Conservation (phyloP, 2,888 invertebrate genomes). For the Graphium colonna region DNA sequence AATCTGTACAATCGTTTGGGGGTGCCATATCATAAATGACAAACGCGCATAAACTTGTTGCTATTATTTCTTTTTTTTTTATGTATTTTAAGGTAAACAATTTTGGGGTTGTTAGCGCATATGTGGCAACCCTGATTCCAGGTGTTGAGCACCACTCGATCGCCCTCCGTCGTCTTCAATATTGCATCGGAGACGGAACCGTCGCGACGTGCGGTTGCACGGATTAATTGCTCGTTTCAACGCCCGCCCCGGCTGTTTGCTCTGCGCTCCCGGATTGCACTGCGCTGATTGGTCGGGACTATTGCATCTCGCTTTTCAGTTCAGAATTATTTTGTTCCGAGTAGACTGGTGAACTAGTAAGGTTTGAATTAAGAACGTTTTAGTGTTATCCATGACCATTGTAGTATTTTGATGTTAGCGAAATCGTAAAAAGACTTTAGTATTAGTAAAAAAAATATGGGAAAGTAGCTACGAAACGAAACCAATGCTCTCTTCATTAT, state of each 20-base stretch:
- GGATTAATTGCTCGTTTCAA: slow-evolving; percentile 48
- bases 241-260: slow-evolving; percentile 29
- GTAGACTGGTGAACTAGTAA: too few relatives aligned
- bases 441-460: too few relatives aligned
- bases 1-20: background rate
- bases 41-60: background rate
- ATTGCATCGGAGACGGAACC: slow-evolving; percentile 50
- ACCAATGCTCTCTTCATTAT: too few relatives aligned
- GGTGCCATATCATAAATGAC: background rate
- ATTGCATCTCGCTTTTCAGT: slow-evolving; percentile 18
- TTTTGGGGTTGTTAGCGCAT: background rate
- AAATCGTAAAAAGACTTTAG: too few relatives aligned
- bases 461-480: too few relatives aligned
- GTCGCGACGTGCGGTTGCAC: slow-evolving; percentile 49
- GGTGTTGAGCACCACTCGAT: slow-evolving; percentile 52
- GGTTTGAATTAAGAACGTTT: too few relatives aligned
- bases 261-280: slow-evolving; percentile 29
- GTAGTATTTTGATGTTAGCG: too few relatives aligned
- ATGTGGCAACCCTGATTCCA: slow-evolving; percentile 44
- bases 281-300: slow-evolving; percentile 26
- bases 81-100: background rate
- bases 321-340: too few relatives aligned
- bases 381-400: too few relatives aligned
- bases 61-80: background rate
- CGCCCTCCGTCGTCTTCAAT: slow-evolving; percentile 48